These are phyloP conservation scores for Drosophila quasianomalipes DNA, from an alignment of 2,888 invertebrate species.

Conservation along the genomic window DNA sequence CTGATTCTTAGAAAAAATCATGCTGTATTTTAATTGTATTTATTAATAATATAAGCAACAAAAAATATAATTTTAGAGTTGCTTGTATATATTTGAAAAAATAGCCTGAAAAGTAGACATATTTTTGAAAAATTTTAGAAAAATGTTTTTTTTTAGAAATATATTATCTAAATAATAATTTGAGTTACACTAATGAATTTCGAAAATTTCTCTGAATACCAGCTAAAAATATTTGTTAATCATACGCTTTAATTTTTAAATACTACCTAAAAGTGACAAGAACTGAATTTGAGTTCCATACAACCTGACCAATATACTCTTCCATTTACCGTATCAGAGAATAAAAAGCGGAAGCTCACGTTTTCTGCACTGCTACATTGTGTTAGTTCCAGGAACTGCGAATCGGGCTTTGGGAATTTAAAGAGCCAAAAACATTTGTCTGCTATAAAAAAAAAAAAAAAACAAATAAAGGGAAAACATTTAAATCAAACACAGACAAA, in stretches of 20 bases:
- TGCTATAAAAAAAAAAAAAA: constrained; percentile 22
- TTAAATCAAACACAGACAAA: constrained; percentile 52
- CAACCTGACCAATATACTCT: neutral
- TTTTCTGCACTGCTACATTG: constrained; percentile 21
- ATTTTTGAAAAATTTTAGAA: neutral
- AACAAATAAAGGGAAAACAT: constrained; percentile 17
- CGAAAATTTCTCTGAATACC: neutral
- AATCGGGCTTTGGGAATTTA: constrained; percentile 9
- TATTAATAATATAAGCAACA: neutral
- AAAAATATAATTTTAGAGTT: too few species aligned
- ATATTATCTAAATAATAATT: neutral
- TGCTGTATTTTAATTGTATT: neutral
- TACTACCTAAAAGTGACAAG: neutral
- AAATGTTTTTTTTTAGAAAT: neutral
- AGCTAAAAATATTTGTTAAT: too few species aligned
- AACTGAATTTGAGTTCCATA: neutral
- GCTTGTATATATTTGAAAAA: too few species aligned
- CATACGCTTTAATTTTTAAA: neutral
- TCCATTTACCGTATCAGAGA: neutral
- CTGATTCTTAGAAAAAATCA: too few species aligned
- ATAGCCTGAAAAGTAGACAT: too few species aligned
- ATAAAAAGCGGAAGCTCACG: constrained; percentile 5
- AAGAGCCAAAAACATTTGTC: constrained; percentile 25
- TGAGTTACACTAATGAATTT: neutral
- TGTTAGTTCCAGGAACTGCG: constrained; percentile 3